These are phyloP conservation scores for Nothocercus julius DNA, from an alignment of 2,113 vertebrate species.

Conservation along the genomic window DNA sequence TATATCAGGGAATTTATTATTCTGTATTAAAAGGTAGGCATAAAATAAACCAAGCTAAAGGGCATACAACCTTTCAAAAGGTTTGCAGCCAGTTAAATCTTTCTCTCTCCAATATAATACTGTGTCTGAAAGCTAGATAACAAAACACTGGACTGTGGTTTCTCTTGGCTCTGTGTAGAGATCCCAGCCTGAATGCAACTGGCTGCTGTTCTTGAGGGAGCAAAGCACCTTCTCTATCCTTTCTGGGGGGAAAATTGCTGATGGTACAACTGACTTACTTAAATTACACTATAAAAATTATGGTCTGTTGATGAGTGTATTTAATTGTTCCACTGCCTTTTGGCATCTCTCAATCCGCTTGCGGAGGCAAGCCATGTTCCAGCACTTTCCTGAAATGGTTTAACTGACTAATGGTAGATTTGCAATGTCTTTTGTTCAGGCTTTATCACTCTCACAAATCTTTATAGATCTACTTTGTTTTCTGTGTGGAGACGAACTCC, in stretches of 20 bases:
- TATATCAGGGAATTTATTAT: conserved; percentile 52
- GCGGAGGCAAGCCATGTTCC: background rate
- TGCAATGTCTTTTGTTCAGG: background rate
- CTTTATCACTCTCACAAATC: background rate
- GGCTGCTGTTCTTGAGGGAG: background rate
- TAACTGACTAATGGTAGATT: background rate
- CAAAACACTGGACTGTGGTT: background rate
- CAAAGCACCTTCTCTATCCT: background rate
- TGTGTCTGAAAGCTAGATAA: conserved; percentile 24
- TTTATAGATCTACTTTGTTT: background rate
- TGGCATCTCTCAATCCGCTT: background rate
- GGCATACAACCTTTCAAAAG: conserved; percentile 47
- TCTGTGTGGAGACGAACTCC: background rate
- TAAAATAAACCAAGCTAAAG: conserved; percentile 57
- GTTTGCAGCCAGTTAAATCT: conserved; percentile 24
- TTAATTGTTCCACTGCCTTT: background rate
- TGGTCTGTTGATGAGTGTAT: background rate
- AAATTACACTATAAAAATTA: background rate
- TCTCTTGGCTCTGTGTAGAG: background rate
- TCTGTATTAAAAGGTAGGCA: conserved; percentile 45
- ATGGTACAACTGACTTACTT: background rate
- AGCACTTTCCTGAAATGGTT: background rate
- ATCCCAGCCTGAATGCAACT: background rate
- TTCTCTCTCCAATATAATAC: background rate
- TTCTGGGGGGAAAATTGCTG: background rate